Percentiles rank a stretch among this genome's conserved stretches.
Evolutionary conservation across 2,797 vertebrate species (phyloP).

Genomic region (Pelochelys cantorii): DNA sequence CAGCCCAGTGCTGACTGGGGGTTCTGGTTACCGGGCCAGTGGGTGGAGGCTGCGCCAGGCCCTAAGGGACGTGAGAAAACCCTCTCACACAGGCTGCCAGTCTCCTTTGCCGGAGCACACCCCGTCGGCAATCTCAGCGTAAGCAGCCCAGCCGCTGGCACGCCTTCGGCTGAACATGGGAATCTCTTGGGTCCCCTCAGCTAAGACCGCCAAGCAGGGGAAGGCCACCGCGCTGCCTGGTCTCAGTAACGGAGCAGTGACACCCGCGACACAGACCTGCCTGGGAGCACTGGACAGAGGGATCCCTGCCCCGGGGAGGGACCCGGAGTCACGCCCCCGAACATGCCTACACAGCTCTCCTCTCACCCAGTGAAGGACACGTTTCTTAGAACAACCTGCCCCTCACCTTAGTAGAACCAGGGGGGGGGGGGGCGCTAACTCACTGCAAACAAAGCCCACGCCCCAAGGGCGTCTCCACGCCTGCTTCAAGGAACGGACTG

Average conservation of each 20-base stretch:
- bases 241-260: neutral
- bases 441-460: constrained; percentile 1
- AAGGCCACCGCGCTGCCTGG: neutral
- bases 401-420: constrained; percentile 14
- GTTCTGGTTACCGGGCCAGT: too few relatives aligned
- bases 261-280: neutral
- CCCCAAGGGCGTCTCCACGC: neutral
- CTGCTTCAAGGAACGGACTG: neutral
- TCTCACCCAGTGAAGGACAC: constrained; percentile 56
- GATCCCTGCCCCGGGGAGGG: neutral
- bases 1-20: too few relatives aligned
- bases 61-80: neutral
- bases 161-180: neutral
- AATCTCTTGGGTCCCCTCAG: neutral
- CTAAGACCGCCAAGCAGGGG: neutral
- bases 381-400: constrained; percentile 54
- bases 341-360: constrained; percentile 35
- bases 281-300: neutral
- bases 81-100: neutral
- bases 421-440: neutral
- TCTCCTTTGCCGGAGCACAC: rapidly evolving
- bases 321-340: constrained; percentile 36
- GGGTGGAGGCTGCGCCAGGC: neutral
- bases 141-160: neutral
- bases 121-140: neutral